Percentiles rank a stretch among this genome's conserved stretches.
These are phyloP conservation scores for Orthosia gothica DNA, from an alignment of 2,888 invertebrate genomes.

Conservation along the genomic window DNA sequence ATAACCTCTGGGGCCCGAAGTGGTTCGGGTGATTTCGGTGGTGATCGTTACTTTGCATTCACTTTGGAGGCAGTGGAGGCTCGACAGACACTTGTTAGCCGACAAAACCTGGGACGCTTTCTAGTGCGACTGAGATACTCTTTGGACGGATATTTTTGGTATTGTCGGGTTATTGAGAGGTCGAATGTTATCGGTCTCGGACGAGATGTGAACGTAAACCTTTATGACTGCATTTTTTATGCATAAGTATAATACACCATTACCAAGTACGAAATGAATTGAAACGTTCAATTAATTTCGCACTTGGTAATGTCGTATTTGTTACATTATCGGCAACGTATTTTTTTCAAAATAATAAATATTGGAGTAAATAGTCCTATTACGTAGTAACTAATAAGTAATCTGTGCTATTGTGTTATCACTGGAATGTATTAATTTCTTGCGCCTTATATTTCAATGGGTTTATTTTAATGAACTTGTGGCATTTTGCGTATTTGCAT, in stretches of 20 bases:
- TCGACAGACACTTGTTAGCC: constrained; percentile 65
- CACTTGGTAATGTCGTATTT: constrained; percentile 15
- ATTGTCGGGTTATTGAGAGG: constrained; percentile 55
- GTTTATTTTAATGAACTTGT: neutral
- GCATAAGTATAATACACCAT: neutral
- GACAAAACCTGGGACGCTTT: constrained; percentile 57
- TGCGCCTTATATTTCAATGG: neutral
- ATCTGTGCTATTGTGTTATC: constrained; percentile 3
- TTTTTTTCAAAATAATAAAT: neutral
- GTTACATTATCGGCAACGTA: neutral
- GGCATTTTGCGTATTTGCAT: neutral
- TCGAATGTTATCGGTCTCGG: constrained; percentile 67
- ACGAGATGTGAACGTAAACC: constrained; percentile 65
- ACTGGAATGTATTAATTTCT: neutral
- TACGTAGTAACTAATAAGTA: too few relatives aligned
- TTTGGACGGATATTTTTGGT: constrained; percentile 22
- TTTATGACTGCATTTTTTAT: constrained; percentile 59
- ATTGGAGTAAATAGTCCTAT: neutral
- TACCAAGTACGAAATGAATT: too few relatives aligned
- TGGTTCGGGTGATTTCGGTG: constrained; percentile 75
- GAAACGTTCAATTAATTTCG: constrained; percentile 6
- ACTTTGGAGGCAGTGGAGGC: constrained; percentile 75
- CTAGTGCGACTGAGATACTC: constrained; percentile 37
- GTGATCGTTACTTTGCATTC: constrained; percentile 83
- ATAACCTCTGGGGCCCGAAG: constrained; percentile 77